Percentiles rank a stretch among this genome's conserved stretches.
Evolutionary conservation across 2,113 vertebrate genomes (phyloP).

Genomic region (Thamnophis sirtalis): DNA sequence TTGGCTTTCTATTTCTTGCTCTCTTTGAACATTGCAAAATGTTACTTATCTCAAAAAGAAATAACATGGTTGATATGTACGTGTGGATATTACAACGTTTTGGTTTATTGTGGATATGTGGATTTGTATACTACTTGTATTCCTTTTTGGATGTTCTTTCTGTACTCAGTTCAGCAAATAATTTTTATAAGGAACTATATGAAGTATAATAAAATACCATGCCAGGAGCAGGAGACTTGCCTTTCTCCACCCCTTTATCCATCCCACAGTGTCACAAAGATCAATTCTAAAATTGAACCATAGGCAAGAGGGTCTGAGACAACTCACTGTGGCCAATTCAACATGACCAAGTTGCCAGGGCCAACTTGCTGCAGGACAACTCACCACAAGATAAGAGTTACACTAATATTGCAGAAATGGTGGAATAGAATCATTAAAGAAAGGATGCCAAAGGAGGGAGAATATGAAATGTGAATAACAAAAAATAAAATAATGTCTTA

Average conservation of each 20-base stretch:
- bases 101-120: background rate
- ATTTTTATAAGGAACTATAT: background rate
- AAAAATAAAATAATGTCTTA: background rate
- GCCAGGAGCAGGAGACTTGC: background rate
- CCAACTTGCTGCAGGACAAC: background rate
- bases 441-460: background rate
- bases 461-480: background rate
- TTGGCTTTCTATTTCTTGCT: background rate
- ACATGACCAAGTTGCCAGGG: too few relatives aligned
- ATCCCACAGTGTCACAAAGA: background rate
- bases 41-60: background rate
- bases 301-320: background rate
- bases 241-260: background rate
- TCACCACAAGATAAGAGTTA: background rate
- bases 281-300: background rate
- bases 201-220: background rate
- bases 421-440: background rate
- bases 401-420: background rate
- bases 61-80: background rate
- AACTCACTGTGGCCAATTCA: background rate
- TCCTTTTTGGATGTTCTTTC: background rate
- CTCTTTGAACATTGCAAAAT: background rate
- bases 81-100: background rate
- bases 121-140: background rate
- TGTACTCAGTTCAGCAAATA: background rate